Conservation (phyloP, 2,113 vertebrate species). For the Erinaceus europaeus region DNA sequence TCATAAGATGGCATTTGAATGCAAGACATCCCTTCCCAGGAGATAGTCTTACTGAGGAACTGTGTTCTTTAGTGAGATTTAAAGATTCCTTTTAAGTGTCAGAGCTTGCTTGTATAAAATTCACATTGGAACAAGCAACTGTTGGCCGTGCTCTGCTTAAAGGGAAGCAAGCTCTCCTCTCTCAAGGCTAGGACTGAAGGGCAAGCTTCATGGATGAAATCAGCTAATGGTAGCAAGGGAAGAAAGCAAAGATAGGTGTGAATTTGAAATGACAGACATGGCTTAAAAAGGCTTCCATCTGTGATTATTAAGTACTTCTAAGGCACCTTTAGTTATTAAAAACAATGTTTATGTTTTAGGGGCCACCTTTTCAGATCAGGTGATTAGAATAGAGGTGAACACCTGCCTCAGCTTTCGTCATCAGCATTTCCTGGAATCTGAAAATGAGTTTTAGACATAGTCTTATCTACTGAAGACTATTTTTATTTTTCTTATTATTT, state of each 20-base stretch:
- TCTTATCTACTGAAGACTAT: neutral
- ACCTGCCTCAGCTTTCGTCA: neutral
- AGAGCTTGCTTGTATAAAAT: constrained; percentile 76
- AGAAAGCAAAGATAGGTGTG: neutral
- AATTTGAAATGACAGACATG: neutral
- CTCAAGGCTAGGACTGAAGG: constrained; percentile 17
- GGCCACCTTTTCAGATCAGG: neutral
- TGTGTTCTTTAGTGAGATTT: constrained; percentile 81
- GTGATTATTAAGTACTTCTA: neutral
- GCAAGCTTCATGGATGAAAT: constrained; percentile 38
- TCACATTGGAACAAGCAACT: constrained; percentile 57
- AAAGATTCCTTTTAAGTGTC: constrained; percentile 77
- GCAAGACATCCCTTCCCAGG: constrained; percentile 81
- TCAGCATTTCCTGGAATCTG: neutral
- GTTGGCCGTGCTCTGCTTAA: constrained; percentile 62
- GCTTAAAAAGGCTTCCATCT: neutral
- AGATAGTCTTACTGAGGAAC: constrained; percentile 78
- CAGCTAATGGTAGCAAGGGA: constrained; percentile 43
- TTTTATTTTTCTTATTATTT: neutral
- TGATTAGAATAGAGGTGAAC: neutral
- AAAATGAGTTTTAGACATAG: neutral
- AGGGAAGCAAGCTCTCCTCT: constrained; percentile 62
- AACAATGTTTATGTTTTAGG: neutral
- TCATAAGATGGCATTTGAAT: constrained; percentile 84
- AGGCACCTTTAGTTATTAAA: neutral